A percentile compares a stretch with the other conserved stretches of the same genome.
Conservation (phyloP, 2,888 invertebrate species). For the Muschampia plurimacula region DNA sequence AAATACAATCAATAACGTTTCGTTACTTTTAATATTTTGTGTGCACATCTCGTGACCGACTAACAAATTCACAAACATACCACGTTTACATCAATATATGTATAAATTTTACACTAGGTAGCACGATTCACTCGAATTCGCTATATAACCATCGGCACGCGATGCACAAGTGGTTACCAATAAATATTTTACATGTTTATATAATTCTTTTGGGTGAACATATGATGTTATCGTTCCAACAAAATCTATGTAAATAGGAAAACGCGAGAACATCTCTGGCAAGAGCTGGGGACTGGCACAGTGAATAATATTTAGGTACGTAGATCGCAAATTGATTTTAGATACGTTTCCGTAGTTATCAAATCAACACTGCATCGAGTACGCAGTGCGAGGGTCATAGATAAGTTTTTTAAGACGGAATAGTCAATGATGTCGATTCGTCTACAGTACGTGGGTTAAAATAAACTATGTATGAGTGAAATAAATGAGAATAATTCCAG, state of each 20-base stretch:
- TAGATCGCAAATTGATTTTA: conserved; percentile 33
- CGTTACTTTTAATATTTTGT: conserved; percentile 37
- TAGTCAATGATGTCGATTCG: conserved; percentile 18
- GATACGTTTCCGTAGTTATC: conserved; percentile 15
- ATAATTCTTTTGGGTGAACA: conserved; percentile 28
- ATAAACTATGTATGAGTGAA: conserved; percentile 9
- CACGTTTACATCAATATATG: conserved; percentile 20
- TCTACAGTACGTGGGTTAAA: conserved; percentile 19
- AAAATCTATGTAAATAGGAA: conserved; percentile 35
- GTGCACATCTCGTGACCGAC: conserved; percentile 43
- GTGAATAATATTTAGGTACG: conserved; percentile 38
- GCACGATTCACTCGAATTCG: conserved; percentile 42
- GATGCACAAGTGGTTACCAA: conserved; percentile 56
- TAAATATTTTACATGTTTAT: conserved; percentile 27
- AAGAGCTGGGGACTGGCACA: conserved; percentile 37
- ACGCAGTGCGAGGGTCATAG: conserved; percentile 31
- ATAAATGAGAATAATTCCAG: conserved; percentile 29
- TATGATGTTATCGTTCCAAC: conserved; percentile 30
- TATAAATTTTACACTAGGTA: conserved; percentile 33
- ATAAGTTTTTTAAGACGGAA: conserved; percentile 17
- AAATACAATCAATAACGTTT: conserved; percentile 7
- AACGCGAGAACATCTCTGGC: conserved; percentile 36
- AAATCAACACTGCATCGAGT: conserved; percentile 37
- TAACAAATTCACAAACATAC: conserved; percentile 51
- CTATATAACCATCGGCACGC: conserved; percentile 67